These are phyloP conservation scores for Dynastes hyllus DNA, from an alignment of 2,888 invertebrate species.

Conservation along the genomic window DNA sequence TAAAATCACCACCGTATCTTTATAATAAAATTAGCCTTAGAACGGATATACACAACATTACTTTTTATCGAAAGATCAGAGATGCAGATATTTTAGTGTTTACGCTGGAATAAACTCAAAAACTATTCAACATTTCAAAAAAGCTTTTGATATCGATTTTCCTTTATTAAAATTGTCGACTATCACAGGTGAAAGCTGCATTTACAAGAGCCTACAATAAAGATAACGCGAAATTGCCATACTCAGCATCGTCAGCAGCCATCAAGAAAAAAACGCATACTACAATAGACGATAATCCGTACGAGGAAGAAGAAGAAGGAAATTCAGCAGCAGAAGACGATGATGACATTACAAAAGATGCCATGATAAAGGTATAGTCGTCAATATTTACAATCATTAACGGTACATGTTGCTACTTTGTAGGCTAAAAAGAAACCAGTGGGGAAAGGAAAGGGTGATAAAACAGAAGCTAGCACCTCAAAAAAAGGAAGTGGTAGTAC, in stretches of 20 bases:
- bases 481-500: constrained; percentile 50
- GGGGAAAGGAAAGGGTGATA: constrained; percentile 51
- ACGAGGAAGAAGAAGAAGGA: constrained; percentile 67
- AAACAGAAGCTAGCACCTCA: constrained; percentile 43
- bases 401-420: constrained; percentile 1
- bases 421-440: constrained; percentile 54
- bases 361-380: constrained; percentile 84
- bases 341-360: constrained; percentile 81
- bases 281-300: constrained; percentile 69
- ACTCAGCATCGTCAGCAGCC: constrained; percentile 77
- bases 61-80: no score
- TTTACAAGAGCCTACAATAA: constrained; percentile 96
- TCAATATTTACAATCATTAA: not conserved
- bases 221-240: constrained; percentile 83
- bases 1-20: no score
- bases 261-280: constrained; percentile 76
- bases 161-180: not conserved
- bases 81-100: no score
- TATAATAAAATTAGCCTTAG: no score
- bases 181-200: constrained; percentile 87
- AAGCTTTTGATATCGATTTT: not conserved
- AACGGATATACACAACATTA: no score
- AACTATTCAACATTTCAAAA: not conserved
- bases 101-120: no score
- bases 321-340: constrained; percentile 72